Conservation (phyloP, 2,797 vertebrate species). For the Tauraco hartlaubi region DNA sequence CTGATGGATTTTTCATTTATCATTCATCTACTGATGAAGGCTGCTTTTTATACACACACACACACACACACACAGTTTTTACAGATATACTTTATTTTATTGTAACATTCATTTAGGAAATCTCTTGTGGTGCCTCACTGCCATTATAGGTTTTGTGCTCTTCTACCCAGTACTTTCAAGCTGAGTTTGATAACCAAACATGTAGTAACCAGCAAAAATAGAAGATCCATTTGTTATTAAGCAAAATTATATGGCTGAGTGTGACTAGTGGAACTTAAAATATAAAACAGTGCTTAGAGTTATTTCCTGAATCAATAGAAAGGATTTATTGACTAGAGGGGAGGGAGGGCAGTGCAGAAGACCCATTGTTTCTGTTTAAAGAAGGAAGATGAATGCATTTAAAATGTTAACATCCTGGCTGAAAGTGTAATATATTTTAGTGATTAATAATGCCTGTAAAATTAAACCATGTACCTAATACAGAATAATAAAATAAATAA, state of each 20-base stretch:
- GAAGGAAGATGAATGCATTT: conserved; percentile 76
- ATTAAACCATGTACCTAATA: conserved; percentile 67
- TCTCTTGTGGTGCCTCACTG: conserved; percentile 49
- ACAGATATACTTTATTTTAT: conserved; percentile 65
- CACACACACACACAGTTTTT: not conserved
- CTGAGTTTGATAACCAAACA: conserved; percentile 74
- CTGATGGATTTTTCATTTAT: conserved; percentile 73
- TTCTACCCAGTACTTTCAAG: conserved; percentile 56
- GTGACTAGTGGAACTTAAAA: conserved; percentile 70
- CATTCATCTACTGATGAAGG: conserved; percentile 71
- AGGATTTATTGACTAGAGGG: conserved; percentile 71
- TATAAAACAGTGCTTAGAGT: conserved; percentile 75
- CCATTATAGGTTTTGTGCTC: conserved; percentile 55
- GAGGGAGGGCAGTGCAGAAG: conserved; percentile 62
- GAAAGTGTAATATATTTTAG: conserved; percentile 68
- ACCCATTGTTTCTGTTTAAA: conserved; percentile 72
- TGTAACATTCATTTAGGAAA: conserved; percentile 71
- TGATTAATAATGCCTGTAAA: conserved; percentile 75
- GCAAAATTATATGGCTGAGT: conserved; percentile 70
- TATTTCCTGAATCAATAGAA: conserved; percentile 76
- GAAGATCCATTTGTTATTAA: conserved; percentile 74
- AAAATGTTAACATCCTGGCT: conserved; percentile 67
- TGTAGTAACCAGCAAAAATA: conserved; percentile 67
- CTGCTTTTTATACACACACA: conserved; percentile 61
- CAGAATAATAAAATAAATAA: conserved; percentile 59